Evolutionary conservation across 2,888 invertebrate species (phyloP).

Genomic region (Onthophagus sagittarius): DNA sequence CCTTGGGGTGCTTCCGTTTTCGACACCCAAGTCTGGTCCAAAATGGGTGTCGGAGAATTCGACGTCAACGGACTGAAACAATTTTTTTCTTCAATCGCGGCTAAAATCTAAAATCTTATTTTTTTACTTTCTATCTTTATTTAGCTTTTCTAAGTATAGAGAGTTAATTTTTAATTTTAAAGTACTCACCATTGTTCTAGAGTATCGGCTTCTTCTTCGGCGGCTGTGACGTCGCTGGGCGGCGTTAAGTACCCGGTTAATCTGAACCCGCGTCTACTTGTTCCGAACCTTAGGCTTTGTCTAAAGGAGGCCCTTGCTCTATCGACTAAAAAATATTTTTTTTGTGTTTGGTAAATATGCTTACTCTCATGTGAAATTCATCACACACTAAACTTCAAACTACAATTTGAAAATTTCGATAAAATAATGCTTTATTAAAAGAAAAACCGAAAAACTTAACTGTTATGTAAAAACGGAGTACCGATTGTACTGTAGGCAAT

Average conservation of each 20-base stretch:
- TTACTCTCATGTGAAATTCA: no score
- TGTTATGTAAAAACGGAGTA: no score
- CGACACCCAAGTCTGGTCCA: slow-evolving; percentile 50
- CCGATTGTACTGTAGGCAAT: no score
- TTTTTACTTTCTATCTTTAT: neutral
- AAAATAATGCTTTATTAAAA: no score
- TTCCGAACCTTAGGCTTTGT: slow-evolving; percentile 54
- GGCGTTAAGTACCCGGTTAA: slow-evolving; percentile 58
- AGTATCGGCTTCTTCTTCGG: slow-evolving; percentile 57
- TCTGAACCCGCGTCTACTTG: slow-evolving; percentile 51
- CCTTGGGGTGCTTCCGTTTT: slow-evolving; percentile 39
- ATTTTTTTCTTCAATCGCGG: neutral
- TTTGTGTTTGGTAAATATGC: no score
- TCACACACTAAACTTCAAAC: no score
- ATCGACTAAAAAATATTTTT: slow-evolving; percentile 49
- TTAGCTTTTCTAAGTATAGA: neutral
- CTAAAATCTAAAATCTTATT: neutral
- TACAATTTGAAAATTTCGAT: no score
- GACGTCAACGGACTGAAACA: slow-evolving; percentile 52
- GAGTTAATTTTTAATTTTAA: neutral
- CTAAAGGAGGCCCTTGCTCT: slow-evolving; percentile 63
- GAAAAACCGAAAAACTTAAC: no score
- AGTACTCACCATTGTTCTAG: slow-evolving; percentile 47
- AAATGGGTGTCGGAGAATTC: slow-evolving; percentile 52
- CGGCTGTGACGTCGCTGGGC: slow-evolving; percentile 59